Evolutionary conservation across 2,888 invertebrate genomes (phyloP), one percentile per base, ranked within the genome.

Genomic region (Aphelenchoides bicaudatus): DNA sequence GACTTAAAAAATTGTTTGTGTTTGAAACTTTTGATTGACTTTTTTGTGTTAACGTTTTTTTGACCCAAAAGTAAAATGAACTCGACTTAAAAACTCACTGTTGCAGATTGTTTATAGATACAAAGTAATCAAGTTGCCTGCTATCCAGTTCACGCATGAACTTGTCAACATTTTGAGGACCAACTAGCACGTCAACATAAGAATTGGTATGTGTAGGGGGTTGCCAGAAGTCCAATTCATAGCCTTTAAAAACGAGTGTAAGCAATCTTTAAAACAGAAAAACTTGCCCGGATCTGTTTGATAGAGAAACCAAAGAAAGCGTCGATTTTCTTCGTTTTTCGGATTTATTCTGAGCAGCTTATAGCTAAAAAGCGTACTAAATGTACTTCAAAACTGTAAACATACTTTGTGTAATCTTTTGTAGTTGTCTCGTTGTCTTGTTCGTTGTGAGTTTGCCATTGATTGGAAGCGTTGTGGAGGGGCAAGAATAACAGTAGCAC

Each of bases 321-420:
- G 55, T 3, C 75, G 59, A 28, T 61, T 66, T 8, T 68, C 65
- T 21, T 71, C 71, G 10, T 60, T 72, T 29, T 71, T 65, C 13
- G 76, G 76, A 27, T 66, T 75, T 39, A 76, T 72, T 37, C 76
- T 68, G 19, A 75, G 66, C 34, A 76, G 62, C 58, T 77, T 77
- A 70, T 74, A 78, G 43, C 76, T 75, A 62, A 53, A 72, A 65
- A 21, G 21, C 2, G 23, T 13, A 52, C 10, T 28, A 21, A 46
- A n/a, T 19, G 25, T n/a, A n/a, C n/a, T n/a, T n/a, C n/a, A n/a
- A n/a, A n/a, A n/a, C n/a, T n/a, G n/a, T n/a, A n/a, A n/a, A n/a
- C n/a, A n/a, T n/a, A n/a, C n/a, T n/a, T n/a, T n/a, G 8, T 43
- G 43, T 21, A 43, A n/a, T 43, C 43, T 8, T 21, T 8, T n/a